Evolutionary conservation across 1,140 invertebrate species (phyloP).

Genomic region (Homarus americanus): DNA sequence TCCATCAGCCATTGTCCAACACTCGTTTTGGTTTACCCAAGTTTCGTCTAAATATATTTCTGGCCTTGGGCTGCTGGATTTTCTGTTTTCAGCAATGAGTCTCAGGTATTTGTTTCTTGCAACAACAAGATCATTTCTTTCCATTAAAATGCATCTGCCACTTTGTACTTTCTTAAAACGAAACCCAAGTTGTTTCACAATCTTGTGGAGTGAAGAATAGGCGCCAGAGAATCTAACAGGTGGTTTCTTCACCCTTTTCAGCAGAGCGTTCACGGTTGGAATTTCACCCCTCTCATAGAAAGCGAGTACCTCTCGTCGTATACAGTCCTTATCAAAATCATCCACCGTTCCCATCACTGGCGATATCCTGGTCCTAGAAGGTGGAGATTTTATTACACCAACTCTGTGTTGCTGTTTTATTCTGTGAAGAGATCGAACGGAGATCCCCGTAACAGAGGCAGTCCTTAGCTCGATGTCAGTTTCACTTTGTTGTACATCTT

Average conservation of each 20-base stretch:
- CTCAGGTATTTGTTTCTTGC: no score
- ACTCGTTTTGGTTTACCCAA: no score
- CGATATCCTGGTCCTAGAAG: no score
- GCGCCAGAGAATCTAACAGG: constrained; percentile 9
- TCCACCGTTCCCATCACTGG: constrained; percentile 39
- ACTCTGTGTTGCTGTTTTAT: constrained; percentile 43
- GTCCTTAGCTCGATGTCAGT: constrained; percentile 16
- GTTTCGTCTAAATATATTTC: no score
- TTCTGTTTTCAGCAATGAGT: constrained; percentile 22
- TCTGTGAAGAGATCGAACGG: constrained; percentile 3
- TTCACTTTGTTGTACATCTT: constrained; percentile 31
- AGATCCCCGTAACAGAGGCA: constrained; percentile 30
- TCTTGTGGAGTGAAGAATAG: background rate
- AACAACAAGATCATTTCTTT: constrained; percentile 33
- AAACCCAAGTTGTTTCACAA: constrained; percentile 39
- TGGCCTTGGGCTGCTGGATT: no score
- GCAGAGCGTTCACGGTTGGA: background rate
- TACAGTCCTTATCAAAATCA: background rate
- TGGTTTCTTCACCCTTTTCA: constrained; percentile 10
- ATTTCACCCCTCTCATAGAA: constrained; percentile 50
- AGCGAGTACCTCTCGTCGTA: constrained; percentile 24
- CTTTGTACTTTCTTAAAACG: constrained; percentile 16
- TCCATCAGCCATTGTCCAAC: background rate
- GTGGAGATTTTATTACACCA: no score
- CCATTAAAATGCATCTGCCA: constrained; percentile 21